These are phyloP conservation scores for Strigamia crassipes DNA, from an alignment of 2,888 invertebrate genomes.

Conservation along the genomic window DNA sequence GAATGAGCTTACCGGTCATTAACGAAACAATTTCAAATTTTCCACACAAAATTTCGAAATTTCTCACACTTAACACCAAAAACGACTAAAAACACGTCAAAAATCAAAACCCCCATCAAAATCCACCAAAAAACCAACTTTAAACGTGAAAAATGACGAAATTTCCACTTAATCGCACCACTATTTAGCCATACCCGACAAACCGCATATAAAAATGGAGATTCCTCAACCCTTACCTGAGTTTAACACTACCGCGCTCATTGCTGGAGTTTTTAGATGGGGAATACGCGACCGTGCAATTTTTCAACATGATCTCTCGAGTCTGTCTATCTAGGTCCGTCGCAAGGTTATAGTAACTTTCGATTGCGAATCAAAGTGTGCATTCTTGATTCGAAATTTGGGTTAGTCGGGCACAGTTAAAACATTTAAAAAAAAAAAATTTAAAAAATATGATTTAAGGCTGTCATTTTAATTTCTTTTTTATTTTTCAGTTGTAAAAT, in stretches of 20 bases:
- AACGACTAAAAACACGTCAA: background rate
- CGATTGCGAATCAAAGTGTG: background rate
- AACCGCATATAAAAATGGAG: background rate
- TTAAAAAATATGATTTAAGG: background rate
- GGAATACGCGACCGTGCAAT: background rate
- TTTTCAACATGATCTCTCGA: background rate
- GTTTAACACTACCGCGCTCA: background rate
- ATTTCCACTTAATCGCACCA: no score
- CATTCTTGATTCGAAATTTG: background rate
- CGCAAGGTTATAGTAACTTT: background rate
- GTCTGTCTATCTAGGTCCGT: background rate
- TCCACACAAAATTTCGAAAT: background rate
- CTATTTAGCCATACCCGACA: no score
- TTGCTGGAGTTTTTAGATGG: background rate
- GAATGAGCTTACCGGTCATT: background rate
- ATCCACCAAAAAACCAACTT: background rate
- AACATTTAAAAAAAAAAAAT: background rate
- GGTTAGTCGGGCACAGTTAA: constrained; percentile 10
- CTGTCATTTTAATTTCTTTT: background rate
- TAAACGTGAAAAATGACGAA: no score
- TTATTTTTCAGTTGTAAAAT: background rate
- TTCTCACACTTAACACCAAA: background rate
- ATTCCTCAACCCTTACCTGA: background rate
- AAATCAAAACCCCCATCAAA: background rate
- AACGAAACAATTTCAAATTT: background rate